These are phyloP conservation scores for Bettongia penicillata DNA, from an alignment of 2,113 vertebrate genomes.

Conservation along the genomic window DNA sequence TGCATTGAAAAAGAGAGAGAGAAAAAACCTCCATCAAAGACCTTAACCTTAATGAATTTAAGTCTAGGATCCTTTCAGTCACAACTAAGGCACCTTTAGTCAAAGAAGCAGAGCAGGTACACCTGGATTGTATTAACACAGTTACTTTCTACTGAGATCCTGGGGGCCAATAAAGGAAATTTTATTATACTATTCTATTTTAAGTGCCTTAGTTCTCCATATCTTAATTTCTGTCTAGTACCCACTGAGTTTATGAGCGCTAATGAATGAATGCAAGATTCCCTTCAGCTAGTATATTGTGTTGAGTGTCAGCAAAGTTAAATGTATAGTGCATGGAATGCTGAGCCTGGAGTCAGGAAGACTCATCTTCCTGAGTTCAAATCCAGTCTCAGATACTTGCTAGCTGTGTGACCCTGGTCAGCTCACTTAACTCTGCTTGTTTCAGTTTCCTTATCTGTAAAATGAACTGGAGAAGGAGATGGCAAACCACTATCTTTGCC, in stretches of 20 bases:
- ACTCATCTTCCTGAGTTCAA: not conserved
- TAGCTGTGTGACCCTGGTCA: not conserved
- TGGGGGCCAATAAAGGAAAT: not conserved
- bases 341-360: not conserved
- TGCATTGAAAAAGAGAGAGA: conserved; percentile 42
- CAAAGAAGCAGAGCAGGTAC: not conserved
- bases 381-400: not conserved
- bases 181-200: not conserved
- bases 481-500: not conserved
- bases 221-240: not conserved
- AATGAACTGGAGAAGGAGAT: not conserved
- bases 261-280: not conserved
- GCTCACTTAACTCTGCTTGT: not conserved
- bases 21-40: not conserved
- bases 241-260: not conserved
- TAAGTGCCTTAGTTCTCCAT: not conserved
- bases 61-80: conserved; percentile 41
- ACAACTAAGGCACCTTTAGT: conserved; percentile 34
- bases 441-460: not conserved
- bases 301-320: not conserved
- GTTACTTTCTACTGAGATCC: conserved; percentile 42
- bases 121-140: conserved; percentile 36
- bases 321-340: not conserved
- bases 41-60: conserved; percentile 60
- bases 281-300: not conserved